Conservation (phyloP, 2,113 vertebrate genomes). For the Australoheros scitulus region DNA sequence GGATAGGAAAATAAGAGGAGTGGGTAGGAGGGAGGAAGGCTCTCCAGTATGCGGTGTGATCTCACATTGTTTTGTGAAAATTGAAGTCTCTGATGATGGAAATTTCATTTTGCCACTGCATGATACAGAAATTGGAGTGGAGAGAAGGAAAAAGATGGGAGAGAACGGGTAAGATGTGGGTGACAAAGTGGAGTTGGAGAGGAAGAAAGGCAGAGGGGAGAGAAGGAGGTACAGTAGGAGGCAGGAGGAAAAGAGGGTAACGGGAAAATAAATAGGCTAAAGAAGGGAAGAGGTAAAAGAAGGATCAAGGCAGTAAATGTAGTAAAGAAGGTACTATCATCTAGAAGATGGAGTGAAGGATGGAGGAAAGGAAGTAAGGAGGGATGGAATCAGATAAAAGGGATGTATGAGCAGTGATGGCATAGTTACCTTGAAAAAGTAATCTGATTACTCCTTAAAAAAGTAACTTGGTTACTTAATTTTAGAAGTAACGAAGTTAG, state of each 20-base stretch:
- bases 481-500: no score
- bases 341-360: neutral
- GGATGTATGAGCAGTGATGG: no score
- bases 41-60: constrained; percentile 69
- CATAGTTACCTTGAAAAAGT: no score
- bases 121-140: constrained; percentile 29
- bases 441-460: no score
- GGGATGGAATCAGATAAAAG: no score
- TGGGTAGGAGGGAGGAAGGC: constrained; percentile 28
- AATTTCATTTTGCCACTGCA: constrained; percentile 71
- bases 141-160: neutral
- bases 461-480: no score
- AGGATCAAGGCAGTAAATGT: neutral
- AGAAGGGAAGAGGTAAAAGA: neutral
- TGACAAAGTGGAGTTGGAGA: neutral
- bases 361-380: neutral
- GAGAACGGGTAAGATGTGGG: neutral
- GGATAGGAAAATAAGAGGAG: neutral
- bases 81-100: constrained; percentile 75
- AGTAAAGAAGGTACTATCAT: no score
- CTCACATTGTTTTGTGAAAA: constrained; percentile 73
- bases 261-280: neutral
- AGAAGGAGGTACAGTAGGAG: neutral
- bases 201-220: neutral
- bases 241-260: neutral